These are phyloP conservation scores for Abrostola tripartita DNA, from an alignment of 2,888 invertebrate species.

Conservation along the genomic window DNA sequence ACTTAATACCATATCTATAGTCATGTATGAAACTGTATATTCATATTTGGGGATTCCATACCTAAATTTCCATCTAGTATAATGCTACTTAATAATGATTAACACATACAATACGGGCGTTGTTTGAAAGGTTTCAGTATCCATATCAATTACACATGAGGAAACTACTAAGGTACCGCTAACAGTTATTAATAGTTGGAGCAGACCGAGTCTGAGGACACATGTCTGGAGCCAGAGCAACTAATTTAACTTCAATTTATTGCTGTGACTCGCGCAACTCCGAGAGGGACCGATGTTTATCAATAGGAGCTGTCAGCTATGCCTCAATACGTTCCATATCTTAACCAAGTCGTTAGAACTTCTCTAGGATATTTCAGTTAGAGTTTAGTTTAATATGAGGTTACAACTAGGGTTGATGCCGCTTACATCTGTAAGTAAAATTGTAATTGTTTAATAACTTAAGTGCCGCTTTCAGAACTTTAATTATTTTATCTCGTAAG, in stretches of 20 bases:
- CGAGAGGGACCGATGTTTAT: constrained; percentile 57
- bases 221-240: constrained; percentile 57
- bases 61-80: not conserved
- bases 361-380: constrained; percentile 34
- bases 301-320: constrained; percentile 45
- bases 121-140: constrained; percentile 28
- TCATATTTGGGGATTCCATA: too few species aligned
- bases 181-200: constrained; percentile 43
- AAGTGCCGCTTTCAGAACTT: too few species aligned
- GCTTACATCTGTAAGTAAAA: not conserved
- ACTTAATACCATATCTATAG: not conserved
- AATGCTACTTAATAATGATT: not conserved
- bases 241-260: constrained; percentile 75
- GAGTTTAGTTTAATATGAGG: constrained; percentile 31
- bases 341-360: constrained; percentile 37
- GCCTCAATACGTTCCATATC: constrained; percentile 54
- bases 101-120: constrained; percentile 3
- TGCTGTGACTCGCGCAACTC: constrained; percentile 54
- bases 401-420: constrained; percentile 23
- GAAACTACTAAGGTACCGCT: constrained; percentile 38
- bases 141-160: constrained; percentile 50
- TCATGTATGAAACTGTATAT: not conserved
- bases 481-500: too few species aligned
- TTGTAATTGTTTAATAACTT: not conserved
- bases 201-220: constrained; percentile 23